These are phyloP conservation scores for Tympanoctomys barrerae DNA, from an alignment of 2,797 vertebrate genomes.

Conservation along the genomic window DNA sequence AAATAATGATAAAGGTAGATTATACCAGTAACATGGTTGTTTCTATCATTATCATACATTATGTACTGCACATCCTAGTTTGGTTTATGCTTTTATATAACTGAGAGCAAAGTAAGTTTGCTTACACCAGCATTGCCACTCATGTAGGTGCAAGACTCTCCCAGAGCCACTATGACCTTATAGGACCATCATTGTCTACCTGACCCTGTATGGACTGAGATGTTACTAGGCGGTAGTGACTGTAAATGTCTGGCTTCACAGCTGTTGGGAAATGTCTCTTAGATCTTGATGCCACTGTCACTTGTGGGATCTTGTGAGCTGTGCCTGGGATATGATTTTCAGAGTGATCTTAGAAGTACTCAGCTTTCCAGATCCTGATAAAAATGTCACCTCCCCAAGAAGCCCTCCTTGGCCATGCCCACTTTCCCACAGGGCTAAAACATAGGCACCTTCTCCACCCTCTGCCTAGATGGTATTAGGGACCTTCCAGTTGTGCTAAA, in stretches of 20 bases:
- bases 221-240: background rate
- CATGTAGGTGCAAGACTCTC: background rate
- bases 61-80: background rate
- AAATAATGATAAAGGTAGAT: background rate
- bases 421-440: background rate
- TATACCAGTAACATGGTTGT: background rate
- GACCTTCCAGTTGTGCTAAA: background rate
- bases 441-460: background rate
- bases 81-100: background rate
- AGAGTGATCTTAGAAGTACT: background rate
- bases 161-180: background rate
- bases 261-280: background rate
- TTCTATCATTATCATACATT: background rate
- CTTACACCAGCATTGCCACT: background rate
- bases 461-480: background rate
- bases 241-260: fast-evolving
- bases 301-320: background rate
- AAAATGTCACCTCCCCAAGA: background rate
- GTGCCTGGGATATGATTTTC: too few species aligned
- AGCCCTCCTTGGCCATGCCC: background rate
- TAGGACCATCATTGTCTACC: background rate
- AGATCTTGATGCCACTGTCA: background rate
- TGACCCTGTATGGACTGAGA: background rate
- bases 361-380: background rate
- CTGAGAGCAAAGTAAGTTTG: background rate